Percentiles rank a stretch among this genome's conserved stretches.
phyloP scores from a whole-genome alignment of 2,888 invertebrate genomes.

The Andrena trimmerana region DNA sequence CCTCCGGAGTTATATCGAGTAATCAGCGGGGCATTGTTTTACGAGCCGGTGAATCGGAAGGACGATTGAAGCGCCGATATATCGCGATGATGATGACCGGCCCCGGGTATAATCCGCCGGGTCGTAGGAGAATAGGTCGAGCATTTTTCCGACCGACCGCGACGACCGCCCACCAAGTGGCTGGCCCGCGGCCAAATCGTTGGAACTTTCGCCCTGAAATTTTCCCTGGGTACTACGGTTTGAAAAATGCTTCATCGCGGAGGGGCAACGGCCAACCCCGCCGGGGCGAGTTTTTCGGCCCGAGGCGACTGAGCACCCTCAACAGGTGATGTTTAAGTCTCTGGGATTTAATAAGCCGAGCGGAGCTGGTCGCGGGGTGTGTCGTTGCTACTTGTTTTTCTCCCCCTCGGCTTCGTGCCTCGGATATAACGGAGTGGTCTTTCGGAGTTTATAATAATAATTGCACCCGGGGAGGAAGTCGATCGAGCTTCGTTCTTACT shows the following conservation, averaged over 20 bases:
- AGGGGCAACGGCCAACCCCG: constrained; percentile 8
- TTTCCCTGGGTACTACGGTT: constrained; percentile 57
- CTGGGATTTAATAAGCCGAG: constrained; percentile 70
- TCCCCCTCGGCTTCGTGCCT: too few species aligned
- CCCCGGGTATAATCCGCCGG: constrained; percentile 58
- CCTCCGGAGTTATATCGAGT: constrained; percentile 81
- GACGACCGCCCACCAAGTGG: constrained; percentile 48
- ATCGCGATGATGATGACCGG: constrained; percentile 59
- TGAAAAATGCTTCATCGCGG: constrained; percentile 65
- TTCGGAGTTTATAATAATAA: too few species aligned
- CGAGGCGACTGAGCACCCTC: constrained; percentile 66
- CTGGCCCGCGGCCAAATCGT: constrained; percentile 67
- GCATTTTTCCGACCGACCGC: constrained; percentile 51
- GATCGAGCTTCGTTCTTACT: too few species aligned
- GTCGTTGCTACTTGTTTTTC: background rate
- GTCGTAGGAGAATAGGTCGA: constrained; percentile 43
- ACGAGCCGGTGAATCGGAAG: constrained; percentile 83
- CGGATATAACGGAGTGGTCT: too few species aligned
- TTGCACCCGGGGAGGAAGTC: too few species aligned
- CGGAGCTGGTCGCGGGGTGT: background rate
- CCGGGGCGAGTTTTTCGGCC: constrained; percentile 61
- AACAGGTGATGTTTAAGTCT: constrained; percentile 75
- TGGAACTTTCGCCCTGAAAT: constrained; percentile 48
- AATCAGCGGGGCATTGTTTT: constrained; percentile 85
- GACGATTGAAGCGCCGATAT: constrained; percentile 79